Base-by-base conservation (phyloP, 2,113 vertebrate species). In the Cnemophilus loriae region DNA sequence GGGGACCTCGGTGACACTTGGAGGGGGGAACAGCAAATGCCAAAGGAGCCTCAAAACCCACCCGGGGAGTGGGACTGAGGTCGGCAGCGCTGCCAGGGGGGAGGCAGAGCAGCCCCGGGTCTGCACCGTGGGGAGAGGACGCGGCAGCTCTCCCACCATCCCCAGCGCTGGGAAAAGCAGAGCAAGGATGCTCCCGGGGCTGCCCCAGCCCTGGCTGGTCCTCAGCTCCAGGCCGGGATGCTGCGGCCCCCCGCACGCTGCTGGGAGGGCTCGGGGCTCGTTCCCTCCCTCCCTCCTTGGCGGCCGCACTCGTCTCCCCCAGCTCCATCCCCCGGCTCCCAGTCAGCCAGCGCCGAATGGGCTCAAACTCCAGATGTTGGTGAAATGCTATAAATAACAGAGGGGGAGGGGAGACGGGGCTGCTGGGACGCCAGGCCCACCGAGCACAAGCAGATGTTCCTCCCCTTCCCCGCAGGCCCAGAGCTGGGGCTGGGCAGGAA, bases 301-400 rank as follows among this genome's bases (percentile, higher is more conserved):
- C 0, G 4, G 53, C 90, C 12, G 1, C 89, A 71, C 59, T 30
- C 11, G 0, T 27, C 76, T 68, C 73, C 23, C 74, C 60, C 91
- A 35, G 42, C 89, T 81, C 87, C 64, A 11, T 57, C 75, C 75
- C 91, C 53, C 28, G 0, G 50, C 91, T n/a, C 37, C 0, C 7
- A 81, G 67, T 1, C 90, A 84, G 80, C 30, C 87, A 67, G 91
- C 22, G 0, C 49, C 4, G 3, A 33, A 39, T 8, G 6, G 3
- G 42, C 84, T 93, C 94, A 3, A 63, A 26, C 93, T 96, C 95
- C 95, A 97, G 95, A 96, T 97, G 94, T 74, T 74, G 86, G 91
- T 20, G 91, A 92, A 92, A 63, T 0, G 56, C 84, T 95, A 87
- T 93, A 97, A 97, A 97, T 92, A 93, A 90, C 71, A 22, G 44